Conservation (phyloP, 2,797 vertebrate genomes). For the Sebastes minor region DNA sequence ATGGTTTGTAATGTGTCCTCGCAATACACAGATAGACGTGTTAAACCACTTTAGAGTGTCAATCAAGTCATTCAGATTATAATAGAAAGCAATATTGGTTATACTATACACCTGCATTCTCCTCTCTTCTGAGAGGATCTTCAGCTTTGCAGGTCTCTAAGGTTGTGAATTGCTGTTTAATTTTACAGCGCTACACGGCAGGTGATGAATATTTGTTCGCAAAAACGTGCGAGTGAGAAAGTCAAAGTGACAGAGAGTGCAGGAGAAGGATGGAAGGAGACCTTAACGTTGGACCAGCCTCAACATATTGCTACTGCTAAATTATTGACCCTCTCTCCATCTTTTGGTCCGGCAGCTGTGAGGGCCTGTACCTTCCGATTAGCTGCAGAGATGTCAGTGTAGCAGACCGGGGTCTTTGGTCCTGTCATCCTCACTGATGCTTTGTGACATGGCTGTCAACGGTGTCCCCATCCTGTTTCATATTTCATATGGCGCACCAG, state of each 20-base stretch:
- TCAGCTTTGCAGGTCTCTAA: background rate
- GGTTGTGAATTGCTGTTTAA: background rate
- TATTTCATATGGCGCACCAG: constrained; percentile 79
- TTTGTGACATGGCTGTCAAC: constrained; percentile 83
- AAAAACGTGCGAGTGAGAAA: constrained; percentile 2
- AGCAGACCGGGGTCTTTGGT: constrained; percentile 76
- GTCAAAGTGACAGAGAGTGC: constrained; percentile 24
- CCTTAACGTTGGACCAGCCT: constrained; percentile 53
- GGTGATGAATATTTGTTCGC: constrained; percentile 12
- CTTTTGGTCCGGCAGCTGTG: constrained; percentile 81
- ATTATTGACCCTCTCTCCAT: constrained; percentile 87
- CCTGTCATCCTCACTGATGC: constrained; percentile 82
- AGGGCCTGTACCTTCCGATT: constrained; percentile 89
- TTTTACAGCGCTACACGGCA: background rate
- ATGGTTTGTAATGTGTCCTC: background rate
- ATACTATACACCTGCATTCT: background rate
- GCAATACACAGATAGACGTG: background rate
- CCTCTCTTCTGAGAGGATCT: background rate
- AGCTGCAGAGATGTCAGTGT: constrained; percentile 81
- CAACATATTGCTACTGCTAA: constrained; percentile 85
- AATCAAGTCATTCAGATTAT: background rate
- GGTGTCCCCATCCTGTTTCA: constrained; percentile 73
- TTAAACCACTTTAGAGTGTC: background rate
- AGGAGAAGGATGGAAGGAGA: constrained; percentile 44
- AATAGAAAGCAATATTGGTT: background rate